These are phyloP conservation scores for Hystrix cristata DNA, from an alignment of 2,113 vertebrate species.

Conservation along the genomic window DNA sequence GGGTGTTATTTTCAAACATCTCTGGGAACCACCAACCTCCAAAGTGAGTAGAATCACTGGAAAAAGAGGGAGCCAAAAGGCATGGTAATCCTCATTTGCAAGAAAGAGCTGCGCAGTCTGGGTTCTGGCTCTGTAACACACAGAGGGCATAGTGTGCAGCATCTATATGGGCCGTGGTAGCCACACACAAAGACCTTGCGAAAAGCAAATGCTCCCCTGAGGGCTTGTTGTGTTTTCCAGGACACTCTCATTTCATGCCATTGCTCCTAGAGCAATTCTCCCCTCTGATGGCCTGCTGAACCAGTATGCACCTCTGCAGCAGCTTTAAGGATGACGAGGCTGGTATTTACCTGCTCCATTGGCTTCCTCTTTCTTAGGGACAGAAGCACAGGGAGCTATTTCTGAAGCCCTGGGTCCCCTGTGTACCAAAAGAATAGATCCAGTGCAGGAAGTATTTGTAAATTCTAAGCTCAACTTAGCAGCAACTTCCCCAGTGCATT, in stretches of 20 bases:
- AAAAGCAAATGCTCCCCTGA: background rate
- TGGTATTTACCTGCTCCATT: conserved; percentile 55
- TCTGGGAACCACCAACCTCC: background rate
- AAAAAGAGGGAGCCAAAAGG: background rate
- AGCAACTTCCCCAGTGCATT: conserved; percentile 31
- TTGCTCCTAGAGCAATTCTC: background rate
- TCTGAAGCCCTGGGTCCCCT: conserved; percentile 35
- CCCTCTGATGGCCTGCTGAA: conserved; percentile 36
- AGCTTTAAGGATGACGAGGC: background rate
- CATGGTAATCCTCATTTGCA: background rate
- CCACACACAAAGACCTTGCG: background rate
- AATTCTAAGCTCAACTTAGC: conserved; percentile 41
- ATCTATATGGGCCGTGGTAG: background rate
- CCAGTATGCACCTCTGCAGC: background rate
- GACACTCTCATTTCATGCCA: conserved; percentile 55
- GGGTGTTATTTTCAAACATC: background rate
- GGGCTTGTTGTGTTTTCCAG: conserved; percentile 67
- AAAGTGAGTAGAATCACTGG: background rate
- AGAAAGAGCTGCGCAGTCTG: background rate
- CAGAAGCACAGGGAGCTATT: conserved; percentile 46
- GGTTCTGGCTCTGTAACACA: background rate
- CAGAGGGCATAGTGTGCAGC: fast-evolving
- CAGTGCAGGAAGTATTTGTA: conserved; percentile 38
- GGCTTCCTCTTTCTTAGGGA: conserved; percentile 52
- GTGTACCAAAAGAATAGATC: conserved; percentile 30